A percentile compares a stretch with the other conserved stretches of the same genome.
These are phyloP conservation scores for Drosophila infuscata DNA, from an alignment of 2,888 invertebrate genomes.

Conservation along the genomic window DNA sequence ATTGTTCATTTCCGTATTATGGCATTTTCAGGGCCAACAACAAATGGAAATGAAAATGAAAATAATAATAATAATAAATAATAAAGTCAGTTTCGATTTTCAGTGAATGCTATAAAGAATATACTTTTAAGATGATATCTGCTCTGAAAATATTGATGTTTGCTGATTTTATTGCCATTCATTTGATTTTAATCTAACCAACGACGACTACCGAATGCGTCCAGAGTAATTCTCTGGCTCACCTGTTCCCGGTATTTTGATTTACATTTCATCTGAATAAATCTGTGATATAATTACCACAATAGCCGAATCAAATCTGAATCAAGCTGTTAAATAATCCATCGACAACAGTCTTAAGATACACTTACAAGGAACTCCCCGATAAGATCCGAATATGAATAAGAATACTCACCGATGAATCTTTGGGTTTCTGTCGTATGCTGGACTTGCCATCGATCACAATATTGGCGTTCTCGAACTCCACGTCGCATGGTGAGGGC, in stretches of 20 bases:
- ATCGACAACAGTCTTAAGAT: neutral
- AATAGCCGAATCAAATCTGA: neutral
- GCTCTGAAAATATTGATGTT: neutral
- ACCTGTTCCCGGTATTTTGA: no score
- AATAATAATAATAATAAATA: neutral
- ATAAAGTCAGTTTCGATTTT: neutral
- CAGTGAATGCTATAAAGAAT: neutral
- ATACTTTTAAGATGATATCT: neutral
- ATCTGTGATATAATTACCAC: neutral
- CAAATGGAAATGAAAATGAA: neutral
- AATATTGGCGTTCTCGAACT: slow-evolving; percentile 94
- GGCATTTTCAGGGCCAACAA: neutral
- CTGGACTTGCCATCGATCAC: slow-evolving; percentile 96
- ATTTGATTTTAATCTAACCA: neutral
- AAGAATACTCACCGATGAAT: slow-evolving; percentile 81
- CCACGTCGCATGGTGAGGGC: slow-evolving; percentile 93
- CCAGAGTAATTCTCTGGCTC: neutral
- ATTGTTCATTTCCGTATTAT: slow-evolving; percentile 8
- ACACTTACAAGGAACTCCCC: neutral
- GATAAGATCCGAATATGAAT: neutral
- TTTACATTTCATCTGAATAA: neutral
- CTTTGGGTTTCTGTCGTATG: slow-evolving; percentile 87
- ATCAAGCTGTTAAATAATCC: neutral
- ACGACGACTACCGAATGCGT: neutral
- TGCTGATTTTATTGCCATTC: neutral